Evolutionary conservation across 2,113 vertebrate genomes (phyloP).

Genomic region (Datnioides undecimradiatus): DNA sequence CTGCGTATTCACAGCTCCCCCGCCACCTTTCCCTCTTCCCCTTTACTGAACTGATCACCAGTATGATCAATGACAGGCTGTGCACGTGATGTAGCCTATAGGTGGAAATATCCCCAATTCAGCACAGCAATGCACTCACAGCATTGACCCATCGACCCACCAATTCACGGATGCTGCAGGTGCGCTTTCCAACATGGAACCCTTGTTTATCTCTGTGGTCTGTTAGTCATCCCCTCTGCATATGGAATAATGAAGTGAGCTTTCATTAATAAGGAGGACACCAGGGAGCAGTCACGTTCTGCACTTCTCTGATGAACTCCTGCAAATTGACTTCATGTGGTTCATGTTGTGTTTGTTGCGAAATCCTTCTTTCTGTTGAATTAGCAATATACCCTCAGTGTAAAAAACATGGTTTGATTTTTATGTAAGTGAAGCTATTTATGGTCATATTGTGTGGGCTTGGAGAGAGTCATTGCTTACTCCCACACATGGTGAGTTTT

Average conservation of each 20-base stretch:
- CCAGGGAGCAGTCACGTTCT: conserved; percentile 53
- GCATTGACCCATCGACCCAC: conserved; percentile 10
- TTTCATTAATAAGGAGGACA: conserved; percentile 67
- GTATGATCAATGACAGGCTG: conserved; percentile 65
- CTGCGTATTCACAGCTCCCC: conserved; percentile 48
- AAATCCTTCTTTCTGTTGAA: background rate
- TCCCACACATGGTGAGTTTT: conserved; percentile 72
- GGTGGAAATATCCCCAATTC: conserved; percentile 50
- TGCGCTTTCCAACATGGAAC: conserved; percentile 57
- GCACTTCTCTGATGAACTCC: conserved; percentile 44
- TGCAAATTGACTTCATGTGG: conserved; percentile 34
- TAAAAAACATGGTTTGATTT: conserved; percentile 31
- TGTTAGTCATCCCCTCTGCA: conserved; percentile 57
- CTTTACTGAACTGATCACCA: conserved; percentile 50
- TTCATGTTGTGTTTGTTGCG: conserved; percentile 9
- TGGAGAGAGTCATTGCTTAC: conserved; percentile 64
- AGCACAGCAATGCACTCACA: conserved; percentile 33
- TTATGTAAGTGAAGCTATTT: conserved; percentile 74
- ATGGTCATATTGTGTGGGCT: conserved; percentile 71
- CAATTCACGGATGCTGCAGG: conserved; percentile 53
- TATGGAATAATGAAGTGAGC: conserved; percentile 69
- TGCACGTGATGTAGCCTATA: conserved; percentile 65
- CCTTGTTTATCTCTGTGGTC: conserved; percentile 34
- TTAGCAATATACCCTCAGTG: background rate
- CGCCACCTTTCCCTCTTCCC: conserved; percentile 1